These are phyloP conservation scores for Melanerpes formicivorus DNA, from an alignment of 2,113 vertebrate genomes.

Conservation along the genomic window DNA sequence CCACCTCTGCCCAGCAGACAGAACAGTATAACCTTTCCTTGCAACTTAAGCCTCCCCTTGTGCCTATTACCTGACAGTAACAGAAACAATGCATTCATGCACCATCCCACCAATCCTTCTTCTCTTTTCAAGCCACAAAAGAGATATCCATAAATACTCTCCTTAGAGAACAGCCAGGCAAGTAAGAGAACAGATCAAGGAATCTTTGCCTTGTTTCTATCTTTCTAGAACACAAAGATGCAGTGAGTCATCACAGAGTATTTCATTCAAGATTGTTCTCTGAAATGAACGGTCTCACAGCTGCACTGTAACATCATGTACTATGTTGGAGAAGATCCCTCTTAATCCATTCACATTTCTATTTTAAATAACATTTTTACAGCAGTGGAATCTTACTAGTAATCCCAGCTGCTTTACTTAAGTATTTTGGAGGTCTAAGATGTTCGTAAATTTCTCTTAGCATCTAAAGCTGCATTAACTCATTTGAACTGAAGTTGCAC, in stretches of 20 bases:
- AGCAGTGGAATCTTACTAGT: not conserved
- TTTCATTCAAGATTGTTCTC: not conserved
- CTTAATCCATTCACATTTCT: not conserved
- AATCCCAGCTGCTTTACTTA: constrained; percentile 3
- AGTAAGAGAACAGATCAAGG: not conserved
- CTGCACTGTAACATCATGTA: not conserved
- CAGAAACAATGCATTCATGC: fast-evolving
- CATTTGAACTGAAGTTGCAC: not conserved
- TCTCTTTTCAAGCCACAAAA: not conserved
- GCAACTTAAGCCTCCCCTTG: not conserved
- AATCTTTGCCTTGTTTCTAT: not conserved
- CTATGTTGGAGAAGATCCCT: not conserved
- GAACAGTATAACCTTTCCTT: not conserved
- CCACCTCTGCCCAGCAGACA: not conserved
- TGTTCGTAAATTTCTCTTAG: constrained; percentile 1
- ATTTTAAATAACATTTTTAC: not conserved
- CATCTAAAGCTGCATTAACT: not conserved
- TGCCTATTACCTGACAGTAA: not conserved
- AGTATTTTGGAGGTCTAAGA: constrained; percentile 6
- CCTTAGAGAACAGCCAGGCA: not conserved
- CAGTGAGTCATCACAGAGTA: not conserved
- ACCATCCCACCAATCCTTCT: not conserved
- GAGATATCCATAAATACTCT: not conserved
- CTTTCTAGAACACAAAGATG: not conserved
- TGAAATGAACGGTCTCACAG: not conserved